Evolutionary conservation across 2,797 vertebrate genomes (phyloP), one percentile per base, ranked within the genome.

Genomic region (Capromys pilorides): DNA sequence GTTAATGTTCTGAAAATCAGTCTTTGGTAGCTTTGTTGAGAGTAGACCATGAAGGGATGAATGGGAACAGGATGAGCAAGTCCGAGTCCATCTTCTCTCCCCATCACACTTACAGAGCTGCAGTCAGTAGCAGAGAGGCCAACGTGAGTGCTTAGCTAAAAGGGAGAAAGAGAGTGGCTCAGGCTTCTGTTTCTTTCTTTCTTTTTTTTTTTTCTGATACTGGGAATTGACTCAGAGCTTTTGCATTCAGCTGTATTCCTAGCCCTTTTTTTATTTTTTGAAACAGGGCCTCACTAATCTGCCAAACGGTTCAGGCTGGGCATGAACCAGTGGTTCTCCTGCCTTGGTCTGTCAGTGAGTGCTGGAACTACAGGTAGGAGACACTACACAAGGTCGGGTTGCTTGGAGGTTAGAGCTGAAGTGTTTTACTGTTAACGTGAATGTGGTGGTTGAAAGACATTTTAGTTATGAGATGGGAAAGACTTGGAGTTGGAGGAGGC

Each of bases 361-460:
- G 39, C 26, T 83, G 39, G 8, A 26, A 45, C 45, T 45, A 45
- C 28, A 83, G 39, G 61, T 18, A 31, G 19, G 36, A 18, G 39
- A 28, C 14, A 45, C 14, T 16, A 21, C 3, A 24, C 16, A 31
- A 45, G 10, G 6, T 9, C 62, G 59, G 36, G 36, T 19, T 82
- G 77, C 41, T 93, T 86, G 62, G 33, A 94, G 91, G 16, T 31
- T 36, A 78, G 33, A 91, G 73, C 14, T 87, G 51, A 36, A 88
- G 94, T 78, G 82, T 59, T 92, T 93, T 86, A 28, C 77, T 93
- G 62, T 54, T 67, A 78, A 93, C 83, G 85, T 59, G 77, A 90
- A 62, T 49, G 19, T 67, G 14, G 41, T 89, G 11, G 54, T 81
- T 64, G 33, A 82, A 86, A 82, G 59, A 31, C 21, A 28, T 69